Conservation (phyloP, 2,113 vertebrate genomes). For the Balaeniceps rex region DNA sequence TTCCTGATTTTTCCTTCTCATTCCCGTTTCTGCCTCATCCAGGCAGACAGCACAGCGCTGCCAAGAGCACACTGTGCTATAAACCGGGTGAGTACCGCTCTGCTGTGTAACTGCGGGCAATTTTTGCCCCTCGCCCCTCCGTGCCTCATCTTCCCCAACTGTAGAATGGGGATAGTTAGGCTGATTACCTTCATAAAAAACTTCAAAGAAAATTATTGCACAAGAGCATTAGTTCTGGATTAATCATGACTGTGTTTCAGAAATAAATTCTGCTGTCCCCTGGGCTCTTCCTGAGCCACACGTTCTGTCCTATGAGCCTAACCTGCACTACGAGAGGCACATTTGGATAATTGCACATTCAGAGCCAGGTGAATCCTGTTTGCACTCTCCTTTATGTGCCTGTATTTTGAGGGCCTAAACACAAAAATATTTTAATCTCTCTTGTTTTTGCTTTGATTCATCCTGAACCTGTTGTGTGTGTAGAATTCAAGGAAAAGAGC, state of each 20-base stretch:
- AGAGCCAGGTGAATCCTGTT: not conserved
- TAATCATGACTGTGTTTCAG: not conserved
- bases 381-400: not conserved
- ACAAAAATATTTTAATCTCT: not conserved
- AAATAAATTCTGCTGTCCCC: not conserved
- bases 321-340: not conserved
- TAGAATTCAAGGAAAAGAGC: not conserved
- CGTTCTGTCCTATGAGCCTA: not conserved
- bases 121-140: not conserved
- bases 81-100: not conserved
- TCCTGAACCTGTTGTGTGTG: not conserved
- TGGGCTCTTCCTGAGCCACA: not conserved
- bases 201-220: not conserved
- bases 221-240: not conserved
- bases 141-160: not conserved
- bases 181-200: not conserved
- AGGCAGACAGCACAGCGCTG: not conserved
- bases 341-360: not conserved
- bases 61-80: not conserved
- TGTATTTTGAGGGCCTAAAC: not conserved
- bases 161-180: not conserved
- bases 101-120: rapidly evolving
- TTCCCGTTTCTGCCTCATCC: not conserved
- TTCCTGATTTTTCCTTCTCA: not conserved
- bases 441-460: not conserved